Evolutionary conservation across 1,140 invertebrate species (phyloP), one percentile per base, ranked within the genome.

Genomic region (Drosophila repletoides): DNA sequence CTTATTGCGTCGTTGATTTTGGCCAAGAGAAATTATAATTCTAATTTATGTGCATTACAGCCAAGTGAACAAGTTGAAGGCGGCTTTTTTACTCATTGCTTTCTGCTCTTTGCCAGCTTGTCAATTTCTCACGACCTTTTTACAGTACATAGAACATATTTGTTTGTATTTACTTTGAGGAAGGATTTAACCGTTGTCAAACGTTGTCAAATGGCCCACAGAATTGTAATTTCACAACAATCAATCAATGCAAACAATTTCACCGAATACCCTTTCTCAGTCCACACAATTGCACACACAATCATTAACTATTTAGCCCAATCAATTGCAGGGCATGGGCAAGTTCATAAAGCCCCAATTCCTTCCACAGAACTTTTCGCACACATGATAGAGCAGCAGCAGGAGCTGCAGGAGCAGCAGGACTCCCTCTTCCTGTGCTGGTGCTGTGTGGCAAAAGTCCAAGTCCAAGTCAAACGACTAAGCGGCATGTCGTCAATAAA

Each of bases 401-500:
- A n/a, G n/a, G n/a, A n/a, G n/a, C n/a, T n/a, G n/a, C 14, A 36
- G 3, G 31, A 15, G 33, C 1, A 36, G 4, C 4, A 43, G 43
- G 28, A 10, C 26, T n/a, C n/a, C n/a, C n/a, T n/a, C n/a, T n/a
- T n/a, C n/a, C 34, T 46, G 55, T 46, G 43, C 22, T 36, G 40
- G 36, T 10, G 51, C 24, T 48, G 24, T 29, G 80, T 67, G 79
- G 70, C 79, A 84, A 83, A 79, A 83, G 79, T 84, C 77, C 67
- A 66, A 71, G 68, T 74, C 68, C 80, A 83, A 83, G 79, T 83
- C 79, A 83, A 83, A 83, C 79, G 79, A 84, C 79, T 83, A 83
- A 83, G 79, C 79, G 79, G 79, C 79, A 86, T 83, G 79, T 83
- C 79, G 79, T 83, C 79, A 83, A 83, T 83, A 83, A 83, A 83